Evolutionary conservation across 2,113 vertebrate species (phyloP).

Genomic region (Chlamydotis undulata): DNA sequence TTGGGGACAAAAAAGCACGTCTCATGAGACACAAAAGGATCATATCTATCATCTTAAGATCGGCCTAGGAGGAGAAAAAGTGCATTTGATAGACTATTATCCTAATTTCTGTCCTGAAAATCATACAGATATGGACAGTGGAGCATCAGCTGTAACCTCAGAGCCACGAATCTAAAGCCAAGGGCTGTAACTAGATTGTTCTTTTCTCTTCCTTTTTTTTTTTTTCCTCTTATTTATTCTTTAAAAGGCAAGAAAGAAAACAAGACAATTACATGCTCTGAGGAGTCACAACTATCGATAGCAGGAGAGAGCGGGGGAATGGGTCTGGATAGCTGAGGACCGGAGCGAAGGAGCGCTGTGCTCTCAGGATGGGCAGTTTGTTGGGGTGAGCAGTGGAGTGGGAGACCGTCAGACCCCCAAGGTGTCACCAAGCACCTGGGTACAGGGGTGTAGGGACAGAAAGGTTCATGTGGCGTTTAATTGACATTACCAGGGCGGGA

Average conservation of each 20-base stretch:
- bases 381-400: background rate
- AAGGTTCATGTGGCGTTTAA: background rate
- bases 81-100: constrained; percentile 49
- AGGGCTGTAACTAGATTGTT: background rate
- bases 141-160: background rate
- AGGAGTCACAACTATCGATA: background rate
- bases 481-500: background rate
- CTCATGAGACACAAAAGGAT: background rate
- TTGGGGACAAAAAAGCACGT: background rate
- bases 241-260: background rate
- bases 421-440: rapidly evolving
- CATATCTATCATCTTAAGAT: background rate
- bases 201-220: background rate
- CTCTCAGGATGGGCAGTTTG: rapidly evolving
- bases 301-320: background rate
- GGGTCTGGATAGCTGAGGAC: background rate
- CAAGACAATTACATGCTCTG: background rate
- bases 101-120: constrained; percentile 49
- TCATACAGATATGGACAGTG: background rate
- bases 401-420: background rate
- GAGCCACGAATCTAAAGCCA: background rate
- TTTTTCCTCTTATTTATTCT: background rate
- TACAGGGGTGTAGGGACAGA: rapidly evolving
- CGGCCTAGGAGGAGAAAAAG: constrained; percentile 11
- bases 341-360: rapidly evolving